Base-by-base conservation (phyloP, 2,113 vertebrate genomes). In the Dolichotis patagonum region DNA sequence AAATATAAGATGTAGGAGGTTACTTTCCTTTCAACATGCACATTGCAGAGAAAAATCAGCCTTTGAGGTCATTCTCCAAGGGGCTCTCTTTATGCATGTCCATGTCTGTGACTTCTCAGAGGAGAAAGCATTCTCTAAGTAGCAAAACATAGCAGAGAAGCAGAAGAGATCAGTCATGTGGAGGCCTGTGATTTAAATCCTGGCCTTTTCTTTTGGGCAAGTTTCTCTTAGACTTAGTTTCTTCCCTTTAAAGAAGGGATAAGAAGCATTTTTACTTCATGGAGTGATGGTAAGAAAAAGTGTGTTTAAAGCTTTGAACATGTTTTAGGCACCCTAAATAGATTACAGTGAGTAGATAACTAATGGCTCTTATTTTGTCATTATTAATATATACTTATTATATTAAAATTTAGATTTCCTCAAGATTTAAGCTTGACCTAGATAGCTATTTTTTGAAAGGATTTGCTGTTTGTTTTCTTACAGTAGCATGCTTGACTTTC, bases 61-160 rank as follows among this genome's bases (percentile, higher is more conserved):
- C 84, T 96, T 93, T 88, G 96, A 94, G 94, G 54, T 88, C 58
- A 62, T 93, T n/a, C 92, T 97, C 85, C 26, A 71, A 83, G 85
- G 89, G 38, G n/a, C 71, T 84, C 62, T 96, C 71, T 82, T 67
- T 78, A 91, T 75, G 82, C 43, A 85, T 92, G 85, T 85, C 65
- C 38, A 11, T 32, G 30, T 86, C 65, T 95, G 54, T 93, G 77
- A 94, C 87, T 89, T 96, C 87, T 96, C 54, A 93, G 90, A 92
- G 63, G 69, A 97, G 83, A 82, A 81, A 91, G 75, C 11, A 13
- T 69, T 92, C 32, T 46, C 93, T 43, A 46, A 90, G 90, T 81
- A 90, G 82, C 49, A 56, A 94, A 92, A 56, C 7, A 54, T 7
- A 94, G 32, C n/a, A 82, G 71, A 95, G 93, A 88, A 73, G 26